Conservation (phyloP, 1,140 invertebrate genomes). For the Calliopsis andreniformis region DNA sequence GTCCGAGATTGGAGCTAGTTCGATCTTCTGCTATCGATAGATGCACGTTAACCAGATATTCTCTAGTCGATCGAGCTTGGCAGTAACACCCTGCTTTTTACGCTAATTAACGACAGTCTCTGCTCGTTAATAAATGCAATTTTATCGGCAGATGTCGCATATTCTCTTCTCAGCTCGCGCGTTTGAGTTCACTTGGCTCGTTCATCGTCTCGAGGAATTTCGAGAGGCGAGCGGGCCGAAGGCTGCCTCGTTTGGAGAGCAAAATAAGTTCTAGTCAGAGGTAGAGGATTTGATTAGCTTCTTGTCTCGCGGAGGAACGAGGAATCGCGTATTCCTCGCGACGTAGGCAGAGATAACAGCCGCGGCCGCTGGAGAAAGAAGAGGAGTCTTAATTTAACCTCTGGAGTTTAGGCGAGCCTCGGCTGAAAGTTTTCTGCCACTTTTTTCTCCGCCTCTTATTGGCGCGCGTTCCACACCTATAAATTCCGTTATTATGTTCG, state of each 20-base stretch:
- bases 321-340: not conserved
- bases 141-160: not conserved
- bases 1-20: slow-evolving; percentile 28
- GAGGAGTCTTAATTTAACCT: slow-evolving; percentile 42
- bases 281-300: slow-evolving; percentile 48
- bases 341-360: too few species aligned
- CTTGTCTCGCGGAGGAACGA: slow-evolving; percentile 9
- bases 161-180: not conserved
- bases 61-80: slow-evolving; percentile 14
- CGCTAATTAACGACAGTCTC: slow-evolving; percentile 7
- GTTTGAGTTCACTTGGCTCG: not conserved
- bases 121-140: not conserved
- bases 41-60: slow-evolving; percentile 23
- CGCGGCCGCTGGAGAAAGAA: not conserved
- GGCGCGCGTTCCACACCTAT: not conserved
- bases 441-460: not conserved
- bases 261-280: slow-evolving; percentile 23
- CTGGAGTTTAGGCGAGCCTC: not conserved
- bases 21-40: slow-evolving; percentile 20
- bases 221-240: not conserved
- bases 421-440: not conserved
- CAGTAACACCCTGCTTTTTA: not conserved
- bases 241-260: too few species aligned
- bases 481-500: slow-evolving; percentile 17
- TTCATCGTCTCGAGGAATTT: too few species aligned